Percentiles rank a stretch among this genome's conserved stretches.
Conservation (phyloP, 2,797 vertebrate genomes). For the Gallinago solitaria region DNA sequence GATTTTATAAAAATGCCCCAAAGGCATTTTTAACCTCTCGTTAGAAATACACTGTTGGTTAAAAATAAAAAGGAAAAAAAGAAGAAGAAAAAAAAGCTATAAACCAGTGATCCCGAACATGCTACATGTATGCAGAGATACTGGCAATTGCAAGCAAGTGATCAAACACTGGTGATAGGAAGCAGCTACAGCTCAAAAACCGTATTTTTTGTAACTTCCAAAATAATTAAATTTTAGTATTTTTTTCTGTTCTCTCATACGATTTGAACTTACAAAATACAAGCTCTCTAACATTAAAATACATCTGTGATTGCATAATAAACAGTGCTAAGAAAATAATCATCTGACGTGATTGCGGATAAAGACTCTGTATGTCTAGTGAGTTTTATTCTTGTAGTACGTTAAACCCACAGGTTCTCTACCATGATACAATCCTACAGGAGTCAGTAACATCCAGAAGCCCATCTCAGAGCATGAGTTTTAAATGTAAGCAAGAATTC, state of each 20-base stretch:
- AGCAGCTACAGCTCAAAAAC: background rate
- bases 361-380: constrained; percentile 28
- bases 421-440: constrained; percentile 44
- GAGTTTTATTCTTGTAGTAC: constrained; percentile 24
- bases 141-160: constrained; percentile 13
- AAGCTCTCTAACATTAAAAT: constrained; percentile 68
- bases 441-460: constrained; percentile 51
- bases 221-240: constrained; percentile 29
- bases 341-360: constrained; percentile 52
- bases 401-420: constrained; percentile 41
- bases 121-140: background rate
- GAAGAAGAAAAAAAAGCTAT: background rate
- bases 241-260: background rate
- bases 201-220: background rate
- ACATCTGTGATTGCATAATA: constrained; percentile 57
- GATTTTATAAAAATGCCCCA: background rate
- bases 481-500: constrained; percentile 57
- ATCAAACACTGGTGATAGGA: background rate
- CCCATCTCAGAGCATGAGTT: constrained; percentile 11
- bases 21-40: constrained; percentile 15
- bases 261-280: constrained; percentile 57
- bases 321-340: constrained; percentile 69
- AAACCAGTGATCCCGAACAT: background rate
- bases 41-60: background rate
- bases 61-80: background rate